Base-by-base conservation (phyloP, 1,140 invertebrate species). In the Oreohelix idahoensis region DNA sequence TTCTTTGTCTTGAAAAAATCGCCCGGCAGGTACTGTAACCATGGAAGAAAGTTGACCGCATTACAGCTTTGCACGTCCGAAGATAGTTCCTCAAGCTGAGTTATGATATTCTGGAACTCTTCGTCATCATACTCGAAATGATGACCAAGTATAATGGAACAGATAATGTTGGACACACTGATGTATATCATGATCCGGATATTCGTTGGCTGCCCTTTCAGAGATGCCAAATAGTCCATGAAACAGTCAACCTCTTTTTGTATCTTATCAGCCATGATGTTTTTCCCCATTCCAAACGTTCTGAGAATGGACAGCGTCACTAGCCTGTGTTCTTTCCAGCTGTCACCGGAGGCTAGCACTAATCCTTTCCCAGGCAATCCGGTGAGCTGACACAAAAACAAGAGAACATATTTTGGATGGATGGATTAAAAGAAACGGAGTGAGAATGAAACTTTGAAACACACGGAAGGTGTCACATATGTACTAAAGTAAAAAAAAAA, bases 111-210 rank as follows among this genome's bases (percentile, higher is more conserved):
- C 23, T 38, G 32, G 32, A 87, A 87, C 15, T 42, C 49, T 0
- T 71, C n/a, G 53, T 95, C 93, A 77, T 94, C 88, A 74, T 92
- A 89, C 11, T 88, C 85, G 26, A 94, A 95, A 88, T 95, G 92
- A 84, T 94, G 94, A 0, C 96, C 96, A 73, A 97, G 96, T 92
- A 97, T 94, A 95, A 98, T 96, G 74, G 94, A 94, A 96, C 97
- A 97, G 0, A 98, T 92, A 0, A 96, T 96, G 87, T 98, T 98
- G 20, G 88, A 77, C 36, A 86, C 80, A 2, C 53, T 35, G n/a
- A 45, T 83, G 39, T 80, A 58, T 1, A 82, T 79, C 20, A 87
- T 38, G 58, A 84, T 58, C 73, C 83, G 15, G 63, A 85, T 11
- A 78, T 87, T 69, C 79, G 35, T 84, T 0, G 86, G 39, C 10